Base-by-base conservation (phyloP, 2,888 invertebrate genomes). In the Trissoscelio sp. region DNA sequence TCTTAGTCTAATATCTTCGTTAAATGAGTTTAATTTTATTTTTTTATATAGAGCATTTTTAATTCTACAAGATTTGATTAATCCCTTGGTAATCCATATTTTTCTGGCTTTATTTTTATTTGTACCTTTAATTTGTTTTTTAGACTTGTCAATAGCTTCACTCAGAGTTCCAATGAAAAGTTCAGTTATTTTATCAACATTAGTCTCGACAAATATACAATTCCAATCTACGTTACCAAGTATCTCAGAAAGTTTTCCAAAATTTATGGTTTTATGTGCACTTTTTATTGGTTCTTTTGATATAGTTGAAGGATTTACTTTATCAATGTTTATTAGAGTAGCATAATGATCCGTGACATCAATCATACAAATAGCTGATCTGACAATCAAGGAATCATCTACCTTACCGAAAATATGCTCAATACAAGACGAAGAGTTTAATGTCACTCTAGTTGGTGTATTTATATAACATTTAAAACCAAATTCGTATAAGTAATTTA, bases 61-160 rank as follows among this genome's bases (percentile, higher is more conserved):
- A 6, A 46, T 18, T 46, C 11, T 46, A 16, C 46, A 46, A 3
- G 46, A 46, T 46, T 46, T 46, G 2, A 46, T 46, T 46, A 46
- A 18, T 9, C 14, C 46, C 12, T 46, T 46, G 3, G 46, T 46
- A 3, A 46, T 46, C 46, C 46, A 46, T 16, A 3, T 3, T 5
- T 7, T 46, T 46, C 46, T 12, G 6, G 46, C 4, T 46, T 16
- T 46, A 18, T 46, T 46, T 46, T 46, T 46, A 18, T 3, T 14
- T 2, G 4, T 24, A 24, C 6, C 3, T 24, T 24, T 24, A 24
- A 4, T 4, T 4, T 3, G 3, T 4, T 4, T 24, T 24, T 24
- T 24, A 4, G 24, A 24, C 3, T 24, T 24, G 3, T 24, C 24
- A 24, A 24, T 24, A 4, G 24, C 24, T n/a, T n/a, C n/a, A n/a